Base-by-base conservation (phyloP, 2,113 vertebrate genomes). In the Trichechus manatus region DNA sequence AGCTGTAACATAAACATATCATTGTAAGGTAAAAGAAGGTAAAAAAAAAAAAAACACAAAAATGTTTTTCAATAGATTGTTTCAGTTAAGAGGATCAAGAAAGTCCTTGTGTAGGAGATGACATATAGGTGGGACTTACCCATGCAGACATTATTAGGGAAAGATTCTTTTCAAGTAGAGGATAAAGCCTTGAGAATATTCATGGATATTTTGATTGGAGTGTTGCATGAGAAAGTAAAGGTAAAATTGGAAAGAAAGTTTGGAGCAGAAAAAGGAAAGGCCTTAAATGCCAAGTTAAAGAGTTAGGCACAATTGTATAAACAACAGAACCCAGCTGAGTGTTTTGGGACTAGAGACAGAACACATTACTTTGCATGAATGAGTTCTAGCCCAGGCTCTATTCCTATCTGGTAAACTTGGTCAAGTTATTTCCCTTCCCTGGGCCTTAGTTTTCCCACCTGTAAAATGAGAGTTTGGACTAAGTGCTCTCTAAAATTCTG, bases 401-500 rank as follows among this genome's bases (percentile, higher is more conserved):
- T 22, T 25, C 3, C 22, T 70, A 72, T 14, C n/a, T 83, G 63
- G 5, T 72, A 85, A 86, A 19, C 36, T 78, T 59, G 31, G 22
- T 29, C 11, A 83, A 87, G 27, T 53, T 22, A 44, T 80, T 89
- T 72, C 31, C 29, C 20, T 91, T 53, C 20, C 44, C 31, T 29
- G 22, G 15, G 47, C 47, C 47, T 47, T 3, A 44, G 14, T 25
- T 92, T 79, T 95, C 29, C 89, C 70, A 83, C 15, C 36, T 95
- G 9, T 84, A 61, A 83, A 78, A 91, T 44, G 23, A 78, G 47
- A 9, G 17, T 68, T 68, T 84, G 78, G 91, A 72, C 29, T 86
- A n/a, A 61, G 36, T 59, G 31, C 78, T 93, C 63, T 80, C 39
- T 87, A 66, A 79, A 93, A 95, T 91, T 96, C 25, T 81, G 0